Evolutionary conservation across 1,140 invertebrate species (phyloP).

Genomic region (Teleogryllus occipitalis): DNA sequence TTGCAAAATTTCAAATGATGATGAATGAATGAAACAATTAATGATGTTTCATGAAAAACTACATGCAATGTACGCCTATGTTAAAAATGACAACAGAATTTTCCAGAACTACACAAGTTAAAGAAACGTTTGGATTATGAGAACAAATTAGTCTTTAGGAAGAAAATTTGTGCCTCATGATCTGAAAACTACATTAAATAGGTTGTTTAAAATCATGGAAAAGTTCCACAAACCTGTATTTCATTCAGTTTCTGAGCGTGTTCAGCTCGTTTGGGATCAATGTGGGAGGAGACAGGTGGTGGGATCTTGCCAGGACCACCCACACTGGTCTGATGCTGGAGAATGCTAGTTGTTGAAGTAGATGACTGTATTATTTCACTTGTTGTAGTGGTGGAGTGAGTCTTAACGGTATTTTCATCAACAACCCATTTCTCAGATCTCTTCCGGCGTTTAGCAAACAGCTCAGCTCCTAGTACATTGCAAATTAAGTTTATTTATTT

Average conservation of each 20-base stretch:
- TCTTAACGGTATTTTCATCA: slow-evolving; percentile 54
- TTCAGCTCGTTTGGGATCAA: slow-evolving; percentile 38
- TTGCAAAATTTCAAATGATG: too few species aligned
- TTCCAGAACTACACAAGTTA: too few species aligned
- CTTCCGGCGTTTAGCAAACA: slow-evolving; percentile 80
- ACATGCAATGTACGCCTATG: too few species aligned
- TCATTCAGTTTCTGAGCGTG: slow-evolving; percentile 45
- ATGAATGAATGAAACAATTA: too few species aligned
- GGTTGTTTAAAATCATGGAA: too few species aligned
- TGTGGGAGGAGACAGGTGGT: slow-evolving; percentile 33
- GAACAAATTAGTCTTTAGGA: too few species aligned
- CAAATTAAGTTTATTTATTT: background rate
- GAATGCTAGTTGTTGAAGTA: slow-evolving; percentile 31
- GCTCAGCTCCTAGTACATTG: slow-evolving; percentile 56
- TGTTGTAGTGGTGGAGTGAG: slow-evolving; percentile 35
- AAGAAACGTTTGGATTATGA: too few species aligned
- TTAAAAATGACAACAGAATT: too few species aligned
- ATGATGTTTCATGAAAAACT: too few species aligned
- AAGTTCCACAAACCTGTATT: slow-evolving; percentile 38
- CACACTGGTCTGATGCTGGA: slow-evolving; percentile 32
- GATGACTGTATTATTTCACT: slow-evolving; percentile 34
- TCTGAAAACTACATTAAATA: too few species aligned
- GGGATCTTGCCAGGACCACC: slow-evolving; percentile 21
- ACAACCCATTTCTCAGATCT: slow-evolving; percentile 80
- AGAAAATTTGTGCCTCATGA: too few species aligned